Base-by-base conservation (phyloP, 2,113 vertebrate species). In the Neolamprologus longior region DNA sequence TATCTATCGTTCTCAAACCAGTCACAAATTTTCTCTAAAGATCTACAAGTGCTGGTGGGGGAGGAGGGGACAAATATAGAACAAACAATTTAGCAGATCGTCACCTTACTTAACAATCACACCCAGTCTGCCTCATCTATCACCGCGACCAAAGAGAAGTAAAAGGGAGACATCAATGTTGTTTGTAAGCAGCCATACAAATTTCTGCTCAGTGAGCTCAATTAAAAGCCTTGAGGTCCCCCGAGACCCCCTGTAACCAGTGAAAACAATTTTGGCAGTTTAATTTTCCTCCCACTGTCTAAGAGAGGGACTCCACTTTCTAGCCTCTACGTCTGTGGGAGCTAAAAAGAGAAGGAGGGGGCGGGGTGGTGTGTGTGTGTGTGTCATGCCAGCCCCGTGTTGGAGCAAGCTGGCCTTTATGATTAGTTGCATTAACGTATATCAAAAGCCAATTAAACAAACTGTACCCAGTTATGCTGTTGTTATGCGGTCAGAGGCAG, bases 211-310 rank as follows among this genome's bases (percentile, higher is more conserved):
- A 86, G 91, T 87, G 92, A 96, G 95, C 90, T 93, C 96, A 97
- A 97, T 97, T 97, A 97, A 97, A 97, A 96, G 95, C 95, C 93
- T 90, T 88, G 82, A 93, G 92, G 88, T 96, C 97, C 95, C 96
- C 61, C 6, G 92, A 96, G 96, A 95, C 95, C 93, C 90, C 91
- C 93, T 92, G 91, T 94, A 96, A 96, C 96, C 96, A 96, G 96
- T 96, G 95, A 96, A 97, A 96, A 97, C 96, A 96, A 96, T 97
- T 97, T 96, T 96, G 95, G 92, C 95, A 96, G 96, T 97, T 97
- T 97, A 96, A 97, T 97, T 97, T 96, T 96, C 96, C 95, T 96
- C 94, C 95, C 95, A 96, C 96, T 96, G 96, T 96, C 95, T 95
- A 90, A 92, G 92, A 95, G 93, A 93, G 91, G 92, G 92, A 94